phyloP scores from a whole-genome alignment of 2,797 vertebrate species.

The Petrocephalus schoutedeni region DNA sequence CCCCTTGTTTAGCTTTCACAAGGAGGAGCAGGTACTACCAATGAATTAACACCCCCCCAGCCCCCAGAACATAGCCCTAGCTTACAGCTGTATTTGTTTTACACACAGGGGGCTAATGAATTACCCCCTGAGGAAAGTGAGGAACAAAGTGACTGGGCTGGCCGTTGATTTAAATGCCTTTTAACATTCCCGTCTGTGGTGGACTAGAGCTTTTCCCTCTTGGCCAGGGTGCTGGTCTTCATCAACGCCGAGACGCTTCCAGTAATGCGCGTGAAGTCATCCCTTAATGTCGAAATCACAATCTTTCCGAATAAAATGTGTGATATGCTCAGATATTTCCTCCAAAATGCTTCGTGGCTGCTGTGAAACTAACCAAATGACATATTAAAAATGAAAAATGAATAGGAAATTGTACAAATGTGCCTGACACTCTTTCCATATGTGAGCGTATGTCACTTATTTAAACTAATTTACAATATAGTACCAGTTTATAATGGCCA shows the following conservation, averaged over 20 bases:
- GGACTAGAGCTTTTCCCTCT: conserved; percentile 6
- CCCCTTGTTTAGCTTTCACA: not conserved
- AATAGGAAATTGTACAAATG: not conserved
- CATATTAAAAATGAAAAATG: not conserved
- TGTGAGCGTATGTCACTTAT: not conserved
- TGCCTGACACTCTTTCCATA: not conserved
- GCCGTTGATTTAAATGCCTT: conserved; percentile 27
- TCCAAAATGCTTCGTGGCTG: not conserved
- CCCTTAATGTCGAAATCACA: not conserved
- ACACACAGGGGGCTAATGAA: conserved; percentile 24
- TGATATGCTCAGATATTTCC: not conserved
- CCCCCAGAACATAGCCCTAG: not conserved
- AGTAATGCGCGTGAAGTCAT: conserved; percentile 4
- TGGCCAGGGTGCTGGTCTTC: conserved; percentile 11
- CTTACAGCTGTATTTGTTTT: conserved; percentile 28
- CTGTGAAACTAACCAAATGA: not conserved
- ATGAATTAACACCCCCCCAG: not conserved
- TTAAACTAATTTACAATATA: not conserved
- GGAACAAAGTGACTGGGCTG: conserved; percentile 18
- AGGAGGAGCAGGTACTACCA: not conserved
- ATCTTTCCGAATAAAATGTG: not conserved
- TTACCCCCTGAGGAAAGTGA: conserved; percentile 11
- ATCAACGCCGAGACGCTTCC: not conserved
- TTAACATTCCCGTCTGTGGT: conserved; percentile 22
- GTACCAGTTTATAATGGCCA: not conserved